These are phyloP conservation scores for Lepilemur ruficaudatus DNA, from an alignment of 2,797 vertebrate genomes.

Conservation along the genomic window DNA sequence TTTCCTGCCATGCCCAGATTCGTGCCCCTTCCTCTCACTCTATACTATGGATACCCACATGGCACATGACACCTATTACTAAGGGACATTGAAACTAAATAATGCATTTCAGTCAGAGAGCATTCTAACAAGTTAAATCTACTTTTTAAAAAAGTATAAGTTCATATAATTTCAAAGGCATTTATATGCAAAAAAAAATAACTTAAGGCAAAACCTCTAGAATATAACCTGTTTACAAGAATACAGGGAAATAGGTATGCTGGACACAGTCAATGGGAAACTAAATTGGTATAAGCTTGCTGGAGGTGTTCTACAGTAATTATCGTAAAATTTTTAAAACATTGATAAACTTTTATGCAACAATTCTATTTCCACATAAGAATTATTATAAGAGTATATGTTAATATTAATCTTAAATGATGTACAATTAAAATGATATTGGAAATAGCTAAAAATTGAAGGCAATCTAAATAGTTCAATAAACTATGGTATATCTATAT, in stretches of 20 bases:
- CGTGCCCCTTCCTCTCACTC: background rate
- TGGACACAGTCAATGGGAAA: background rate
- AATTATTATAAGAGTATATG: background rate
- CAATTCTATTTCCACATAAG: background rate
- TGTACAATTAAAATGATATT: background rate
- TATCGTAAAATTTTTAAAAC: background rate
- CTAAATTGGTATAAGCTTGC: background rate
- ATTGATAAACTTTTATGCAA: background rate
- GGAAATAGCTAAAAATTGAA: constrained; percentile 5
- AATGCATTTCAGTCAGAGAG: background rate
- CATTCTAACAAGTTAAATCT: background rate
- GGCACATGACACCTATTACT: too few species aligned
- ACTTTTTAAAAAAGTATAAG: background rate
- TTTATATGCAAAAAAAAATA: background rate
- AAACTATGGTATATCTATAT: background rate
- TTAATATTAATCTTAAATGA: background rate
- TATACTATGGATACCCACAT: background rate
- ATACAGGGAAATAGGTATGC: background rate
- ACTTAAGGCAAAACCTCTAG: background rate
- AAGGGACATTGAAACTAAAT: background rate
- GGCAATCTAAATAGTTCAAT: background rate
- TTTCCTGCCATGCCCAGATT: background rate
- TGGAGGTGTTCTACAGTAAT: background rate
- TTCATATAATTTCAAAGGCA: background rate
- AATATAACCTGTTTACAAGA: background rate